Conservation (phyloP, 2,797 vertebrate species). For the Acrossocheilus wenchowensis region DNA sequence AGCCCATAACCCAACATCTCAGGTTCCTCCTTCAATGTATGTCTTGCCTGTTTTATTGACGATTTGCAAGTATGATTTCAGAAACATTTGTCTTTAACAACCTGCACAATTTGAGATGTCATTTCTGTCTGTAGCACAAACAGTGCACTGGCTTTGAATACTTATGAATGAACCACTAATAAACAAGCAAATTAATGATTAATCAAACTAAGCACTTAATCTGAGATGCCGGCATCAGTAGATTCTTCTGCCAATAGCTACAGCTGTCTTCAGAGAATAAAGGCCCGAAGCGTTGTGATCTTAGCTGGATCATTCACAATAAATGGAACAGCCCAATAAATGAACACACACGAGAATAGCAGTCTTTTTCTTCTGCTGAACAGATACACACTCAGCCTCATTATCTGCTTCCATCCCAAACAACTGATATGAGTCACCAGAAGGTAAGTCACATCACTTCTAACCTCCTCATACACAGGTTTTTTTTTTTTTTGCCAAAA, state of each 20-base stretch:
- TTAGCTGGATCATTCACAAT: conserved; percentile 85
- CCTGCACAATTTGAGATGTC: background rate
- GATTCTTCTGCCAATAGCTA: conserved; percentile 79
- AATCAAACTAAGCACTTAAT: conserved; percentile 67
- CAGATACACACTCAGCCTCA: background rate
- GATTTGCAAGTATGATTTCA: background rate
- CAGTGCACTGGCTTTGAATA: background rate
- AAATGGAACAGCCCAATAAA: conserved; percentile 82
- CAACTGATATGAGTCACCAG: conserved; percentile 14
- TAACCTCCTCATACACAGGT: background rate
- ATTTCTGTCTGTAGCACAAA: background rate
- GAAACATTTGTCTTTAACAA: background rate
- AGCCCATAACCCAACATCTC: background rate
- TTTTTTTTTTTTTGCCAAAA: background rate
- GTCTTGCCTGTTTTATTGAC: background rate
- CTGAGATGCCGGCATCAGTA: conserved; percentile 81
- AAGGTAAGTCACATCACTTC: background rate
- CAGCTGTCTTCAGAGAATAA: conserved; percentile 85
- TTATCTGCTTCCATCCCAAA: conserved; percentile 7
- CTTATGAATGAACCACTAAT: background rate
- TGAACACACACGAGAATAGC: conserved; percentile 20
- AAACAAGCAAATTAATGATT: background rate
- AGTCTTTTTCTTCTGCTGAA: conserved; percentile 2
- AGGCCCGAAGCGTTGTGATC: conserved; percentile 84
- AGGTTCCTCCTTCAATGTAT: background rate